Conservation (phyloP, 1,140 invertebrate species). For the Brachionus koreanus region DNA sequence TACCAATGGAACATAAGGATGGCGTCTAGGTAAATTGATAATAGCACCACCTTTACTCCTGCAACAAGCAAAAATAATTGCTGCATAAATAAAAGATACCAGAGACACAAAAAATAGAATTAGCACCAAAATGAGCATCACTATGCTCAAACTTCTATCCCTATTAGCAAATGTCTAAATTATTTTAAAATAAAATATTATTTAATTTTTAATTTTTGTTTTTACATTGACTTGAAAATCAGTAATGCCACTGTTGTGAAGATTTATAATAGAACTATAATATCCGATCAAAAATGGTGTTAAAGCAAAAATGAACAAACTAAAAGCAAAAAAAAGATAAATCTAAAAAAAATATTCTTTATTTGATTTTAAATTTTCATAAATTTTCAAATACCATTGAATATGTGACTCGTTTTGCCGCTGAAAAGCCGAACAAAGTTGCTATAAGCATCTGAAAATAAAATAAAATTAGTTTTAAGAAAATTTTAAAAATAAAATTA, state of each 20-base stretch:
- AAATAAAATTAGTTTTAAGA: neutral
- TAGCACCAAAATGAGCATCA: neutral
- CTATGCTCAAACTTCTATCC: constrained; percentile 11
- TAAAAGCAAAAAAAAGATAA: constrained; percentile 18
- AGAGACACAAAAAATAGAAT: neutral
- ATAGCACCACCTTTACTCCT: neutral
- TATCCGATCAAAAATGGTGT: constrained; percentile 5
- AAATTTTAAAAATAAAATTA: neutral
- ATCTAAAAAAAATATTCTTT: neutral
- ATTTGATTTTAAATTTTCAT: neutral
- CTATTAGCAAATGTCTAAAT: neutral
- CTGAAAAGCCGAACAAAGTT: neutral
- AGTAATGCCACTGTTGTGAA: constrained; percentile 3
- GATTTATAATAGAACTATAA: neutral
- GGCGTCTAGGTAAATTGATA: neutral
- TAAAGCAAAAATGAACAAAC: neutral
- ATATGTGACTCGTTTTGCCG: neutral
- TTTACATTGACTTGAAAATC: neutral
- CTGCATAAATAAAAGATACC: neutral
- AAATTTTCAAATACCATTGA: constrained; percentile 3
- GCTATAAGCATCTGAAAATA: neutral
- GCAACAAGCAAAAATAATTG: neutral
- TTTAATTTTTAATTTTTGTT: neutral
- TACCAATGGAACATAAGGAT: neutral
- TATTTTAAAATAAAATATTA: neutral